Base-by-base conservation (phyloP, 37 sponge, comb jelly and placozoan species). In the Dysidea cf. avara region DNA sequence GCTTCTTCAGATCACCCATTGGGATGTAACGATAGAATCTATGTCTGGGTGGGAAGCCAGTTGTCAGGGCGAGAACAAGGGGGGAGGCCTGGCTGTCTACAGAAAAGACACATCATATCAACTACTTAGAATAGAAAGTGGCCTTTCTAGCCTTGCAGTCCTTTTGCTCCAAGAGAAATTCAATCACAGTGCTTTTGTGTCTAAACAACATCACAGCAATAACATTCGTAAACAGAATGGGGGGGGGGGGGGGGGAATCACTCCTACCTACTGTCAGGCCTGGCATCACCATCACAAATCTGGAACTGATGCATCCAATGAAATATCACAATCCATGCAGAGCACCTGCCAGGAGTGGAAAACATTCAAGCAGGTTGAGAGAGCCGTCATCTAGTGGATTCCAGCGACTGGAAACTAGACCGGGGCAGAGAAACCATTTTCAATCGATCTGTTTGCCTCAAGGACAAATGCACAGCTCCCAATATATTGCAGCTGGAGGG, bases 371-470 rank as follows among this genome's bases (percentile, higher is more conserved):
- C 76, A 47, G 76, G 63, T 37, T 75, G 76, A 64, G 52, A 62
- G 35, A 63, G 53, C 2, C 63, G 76, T 5, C 64, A 75, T 39
- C 12, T 40, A 36, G 20, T 21, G 2, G 64, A 75, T 24, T 61
- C 76, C 64, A 75, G 64, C 76, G 64, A 75, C 22, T 62, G 51
- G 53, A 46, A 1, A 28, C 64, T 75, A 21, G 30, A 75, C 53
- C 1, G 34, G 17, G 75, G 1, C 5, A n/a, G 1, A 37, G 13
- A 56, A 58, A n/a, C 72, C 57, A 13, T 71, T 71, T 43, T 37
- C 72, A 1, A 48, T 75, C n/a, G 76, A 75, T 38, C 32, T 75
- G 51, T 75, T 75, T 47, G 76, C 76, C 14, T 75, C 64, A 14
- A 14, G 64, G 28, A 56, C 33, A 38, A 71, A 71, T 24, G 7